A percentile compares a stretch with the other conserved stretches of the same genome.
Conservation (phyloP, 2,797 vertebrate genomes). For the Aplochiton taeniatus region DNA sequence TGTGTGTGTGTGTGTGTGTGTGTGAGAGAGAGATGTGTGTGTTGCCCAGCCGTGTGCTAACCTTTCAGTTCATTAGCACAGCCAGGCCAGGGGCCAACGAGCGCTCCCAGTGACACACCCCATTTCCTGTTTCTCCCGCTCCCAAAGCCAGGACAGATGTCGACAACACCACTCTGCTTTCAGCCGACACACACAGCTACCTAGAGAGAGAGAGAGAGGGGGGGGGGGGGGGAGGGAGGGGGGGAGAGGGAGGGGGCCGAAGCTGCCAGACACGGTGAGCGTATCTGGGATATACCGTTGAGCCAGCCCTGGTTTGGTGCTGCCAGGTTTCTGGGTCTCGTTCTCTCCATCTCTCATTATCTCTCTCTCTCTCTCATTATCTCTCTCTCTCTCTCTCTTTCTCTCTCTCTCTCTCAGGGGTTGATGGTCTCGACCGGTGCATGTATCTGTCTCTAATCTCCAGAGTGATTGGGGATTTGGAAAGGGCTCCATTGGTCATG, state of each 20-base stretch:
- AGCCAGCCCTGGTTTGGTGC: no score
- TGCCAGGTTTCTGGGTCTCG: no score
- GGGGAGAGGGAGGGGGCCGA: conserved; percentile 27
- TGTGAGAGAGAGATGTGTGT: conserved; percentile 34
- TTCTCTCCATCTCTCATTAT: conserved; percentile 31
- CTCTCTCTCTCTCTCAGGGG: conserved; percentile 30
- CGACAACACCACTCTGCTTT: conserved; percentile 85
- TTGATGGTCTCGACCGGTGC: conserved; percentile 47
- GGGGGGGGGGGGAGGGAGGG: conserved; percentile 20
- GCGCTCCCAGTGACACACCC: conserved; percentile 96
- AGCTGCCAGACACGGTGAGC: conserved; percentile 23
- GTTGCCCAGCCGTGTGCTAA: conserved; percentile 92
- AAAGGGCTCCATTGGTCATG: conserved; percentile 49
- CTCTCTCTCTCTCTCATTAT: conserved; percentile 4
- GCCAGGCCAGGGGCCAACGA: conserved; percentile 98
- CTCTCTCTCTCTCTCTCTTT: conserved; percentile 20
- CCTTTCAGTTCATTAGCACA: conserved; percentile 87
- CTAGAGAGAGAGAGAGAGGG: no score
- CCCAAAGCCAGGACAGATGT: conserved; percentile 98
- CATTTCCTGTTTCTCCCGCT: conserved; percentile 98
- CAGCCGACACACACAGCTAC: conserved; percentile 76
- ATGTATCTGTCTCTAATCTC: conserved; percentile 48
- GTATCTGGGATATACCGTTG: no score
- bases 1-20: conserved; percentile 18
- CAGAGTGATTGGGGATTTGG: conserved; percentile 46